Conservation (phyloP, 2,797 vertebrate species). For the Crax fasciolata region DNA sequence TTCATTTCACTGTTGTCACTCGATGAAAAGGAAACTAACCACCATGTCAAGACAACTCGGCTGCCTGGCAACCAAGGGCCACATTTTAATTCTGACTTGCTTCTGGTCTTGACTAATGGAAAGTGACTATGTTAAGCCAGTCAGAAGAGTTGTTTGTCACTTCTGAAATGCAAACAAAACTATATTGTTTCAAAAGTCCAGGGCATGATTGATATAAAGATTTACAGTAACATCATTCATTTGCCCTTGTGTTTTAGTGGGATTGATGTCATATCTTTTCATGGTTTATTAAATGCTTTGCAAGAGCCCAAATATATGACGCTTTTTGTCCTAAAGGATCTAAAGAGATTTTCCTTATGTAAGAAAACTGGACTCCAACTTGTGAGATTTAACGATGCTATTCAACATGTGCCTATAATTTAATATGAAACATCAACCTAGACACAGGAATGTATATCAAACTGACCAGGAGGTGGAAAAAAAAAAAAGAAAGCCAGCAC, state of each 20-base stretch:
- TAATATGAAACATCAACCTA: constrained; percentile 89
- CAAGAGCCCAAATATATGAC: constrained; percentile 88
- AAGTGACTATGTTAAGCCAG: constrained; percentile 98
- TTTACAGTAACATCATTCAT: constrained; percentile 98
- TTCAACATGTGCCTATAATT: constrained; percentile 90
- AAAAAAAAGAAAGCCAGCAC: constrained; percentile 76
- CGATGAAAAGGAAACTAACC: constrained; percentile 99
- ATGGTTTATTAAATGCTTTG: constrained; percentile 94
- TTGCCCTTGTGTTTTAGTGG: constrained; percentile 94
- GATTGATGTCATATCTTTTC: constrained; percentile 99
- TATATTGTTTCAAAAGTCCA: constrained; percentile 94
- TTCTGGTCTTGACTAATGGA: constrained; percentile 98
- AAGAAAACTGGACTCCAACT: constrained; percentile 83
- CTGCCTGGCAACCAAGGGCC: constrained; percentile 98
- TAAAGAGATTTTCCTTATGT: constrained; percentile 76
- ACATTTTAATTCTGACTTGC: constrained; percentile 99
- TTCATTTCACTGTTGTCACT: constrained; percentile 99
- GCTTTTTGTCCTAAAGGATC: constrained; percentile 90
- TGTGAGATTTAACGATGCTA: constrained; percentile 91
- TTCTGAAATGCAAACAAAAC: constrained; percentile 99
- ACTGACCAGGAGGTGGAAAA: constrained; percentile 82
- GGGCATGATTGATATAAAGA: constrained; percentile 94
- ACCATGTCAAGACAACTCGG: constrained; percentile 99
- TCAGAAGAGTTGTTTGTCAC: constrained; percentile 99
- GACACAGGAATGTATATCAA: constrained; percentile 83